Base-by-base conservation (phyloP, 2,888 invertebrate species). In the Cerceris ruficornis region DNA sequence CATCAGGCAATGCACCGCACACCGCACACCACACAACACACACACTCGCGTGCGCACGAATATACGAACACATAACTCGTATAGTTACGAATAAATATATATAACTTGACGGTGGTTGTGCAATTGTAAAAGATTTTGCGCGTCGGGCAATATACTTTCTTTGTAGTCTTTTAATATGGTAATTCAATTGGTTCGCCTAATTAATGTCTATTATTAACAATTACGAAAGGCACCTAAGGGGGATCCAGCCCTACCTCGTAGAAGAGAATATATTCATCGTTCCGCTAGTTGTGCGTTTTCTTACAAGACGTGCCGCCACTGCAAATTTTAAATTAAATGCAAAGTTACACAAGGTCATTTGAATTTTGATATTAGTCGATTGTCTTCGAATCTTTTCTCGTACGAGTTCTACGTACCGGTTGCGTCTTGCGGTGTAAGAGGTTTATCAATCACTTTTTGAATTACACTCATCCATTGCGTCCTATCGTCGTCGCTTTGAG, bases 391-490 rank as follows among this genome's bases (percentile, higher is more conserved):
- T 28, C 1, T 54, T 13, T 13, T 4, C 9, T 15, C n/a, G n/a
- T n/a, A n/a, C n/a, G n/a, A n/a, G n/a, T 39, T 41, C 67, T 67
- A 81, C 94, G 94, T 90, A 96, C 96, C 94, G 84, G 95, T 94
- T 78, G 94, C 95, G 90, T 97, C 97, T 91, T 97, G 97, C 7
- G 96, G 96, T 11, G 96, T 95, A 57, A 97, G 94, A 0, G 95
- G 96, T 85, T 95, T 94, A 68, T 96, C 96, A 59, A 97, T 93
- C 13, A 97, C 95, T 87, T 94, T 94, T 88, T 96, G 95, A 81
- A 98, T 94, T 42, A 95, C 95, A 52, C 94, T 94, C 71, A 98
- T 96, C 98, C 98, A 98, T 70, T 95, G 95, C 76, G 96, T 95
- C 81, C 97, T 93, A 83, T 97, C 97, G 58, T 95, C 95, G 86